A percentile compares a stretch with the other conserved stretches of the same genome.
These are phyloP conservation scores for Acanthisitta chloris DNA, from an alignment of 2,113 vertebrate genomes.

Conservation along the genomic window DNA sequence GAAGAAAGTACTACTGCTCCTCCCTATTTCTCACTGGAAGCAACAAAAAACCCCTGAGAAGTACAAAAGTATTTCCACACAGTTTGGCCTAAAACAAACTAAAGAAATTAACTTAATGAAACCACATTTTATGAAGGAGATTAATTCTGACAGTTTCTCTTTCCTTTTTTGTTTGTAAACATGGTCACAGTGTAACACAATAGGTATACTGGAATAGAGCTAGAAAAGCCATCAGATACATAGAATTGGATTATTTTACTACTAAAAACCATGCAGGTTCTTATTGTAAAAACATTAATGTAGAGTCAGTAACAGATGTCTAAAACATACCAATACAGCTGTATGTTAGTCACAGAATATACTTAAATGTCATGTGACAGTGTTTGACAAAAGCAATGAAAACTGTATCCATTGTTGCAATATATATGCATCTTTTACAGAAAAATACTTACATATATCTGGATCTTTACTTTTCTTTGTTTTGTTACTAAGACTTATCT, in stretches of 20 bases:
- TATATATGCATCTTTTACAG: neutral
- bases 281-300: neutral
- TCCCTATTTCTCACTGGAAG: neutral
- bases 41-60: neutral
- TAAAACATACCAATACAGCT: neutral
- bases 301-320: neutral
- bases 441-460: slow-evolving; percentile 89
- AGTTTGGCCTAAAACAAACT: neutral
- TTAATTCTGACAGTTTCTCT: neutral
- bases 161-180: neutral
- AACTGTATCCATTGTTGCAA: neutral
- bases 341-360: neutral
- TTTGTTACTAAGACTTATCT: slow-evolving; percentile 96
- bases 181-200: neutral
- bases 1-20: neutral
- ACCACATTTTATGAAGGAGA: neutral
- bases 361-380: neutral
- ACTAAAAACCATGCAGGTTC: neutral
- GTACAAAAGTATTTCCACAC: neutral
- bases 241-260: neutral
- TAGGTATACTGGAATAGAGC: neutral
- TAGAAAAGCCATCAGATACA: neutral
- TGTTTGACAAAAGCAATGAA: neutral
- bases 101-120: neutral
- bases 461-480: slow-evolving; percentile 98